Evolutionary conservation across 1,140 invertebrate species (phyloP).

Genomic region (Drosophila sulfurigaster): DNA sequence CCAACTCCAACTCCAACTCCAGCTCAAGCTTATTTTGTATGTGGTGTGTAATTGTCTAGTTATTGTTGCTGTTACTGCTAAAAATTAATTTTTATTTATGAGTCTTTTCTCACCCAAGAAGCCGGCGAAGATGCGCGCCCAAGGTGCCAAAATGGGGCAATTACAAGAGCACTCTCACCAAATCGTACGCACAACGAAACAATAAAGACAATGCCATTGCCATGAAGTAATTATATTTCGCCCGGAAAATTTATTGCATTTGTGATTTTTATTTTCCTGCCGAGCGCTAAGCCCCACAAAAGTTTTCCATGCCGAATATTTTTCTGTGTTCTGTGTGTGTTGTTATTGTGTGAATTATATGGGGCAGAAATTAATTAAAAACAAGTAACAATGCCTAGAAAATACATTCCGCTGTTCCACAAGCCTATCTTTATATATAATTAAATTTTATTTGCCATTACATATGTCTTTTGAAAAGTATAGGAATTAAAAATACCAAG

Average conservation of each 20-base stretch:
- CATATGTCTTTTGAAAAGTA: neutral
- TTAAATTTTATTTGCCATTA: slow-evolving; percentile 14
- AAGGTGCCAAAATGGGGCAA: slow-evolving; percentile 65
- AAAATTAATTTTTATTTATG: slow-evolving; percentile 76
- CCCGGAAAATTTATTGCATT: slow-evolving; percentile 76
- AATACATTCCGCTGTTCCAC: neutral
- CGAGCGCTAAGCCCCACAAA: neutral
- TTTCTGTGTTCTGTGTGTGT: neutral
- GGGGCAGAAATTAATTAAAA: slow-evolving; percentile 49
- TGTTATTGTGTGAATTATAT: slow-evolving; percentile 13
- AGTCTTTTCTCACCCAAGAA: slow-evolving; percentile 18
- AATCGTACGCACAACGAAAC: slow-evolving; percentile 5
- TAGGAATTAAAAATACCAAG: too few relatives aligned
- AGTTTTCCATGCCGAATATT: slow-evolving; percentile 3
- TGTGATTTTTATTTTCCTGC: slow-evolving; percentile 65
- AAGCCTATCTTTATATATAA: neutral
- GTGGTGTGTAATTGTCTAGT: slow-evolving; percentile 77
- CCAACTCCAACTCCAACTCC: neutral
- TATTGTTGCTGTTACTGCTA: slow-evolving; percentile 64
- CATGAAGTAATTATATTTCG: slow-evolving; percentile 76
- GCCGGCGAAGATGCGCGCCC: slow-evolving; percentile 2
- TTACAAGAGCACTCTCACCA: slow-evolving; percentile 44
- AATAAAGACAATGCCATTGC: slow-evolving; percentile 52
- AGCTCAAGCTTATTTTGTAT: slow-evolving; percentile 55
- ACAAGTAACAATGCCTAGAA: neutral